Percentiles rank a stretch among this genome's conserved stretches.
Conservation (phyloP, 30 jellyfish, hydroid and myxozoan genomes). For the Hydractinia echinata region DNA sequence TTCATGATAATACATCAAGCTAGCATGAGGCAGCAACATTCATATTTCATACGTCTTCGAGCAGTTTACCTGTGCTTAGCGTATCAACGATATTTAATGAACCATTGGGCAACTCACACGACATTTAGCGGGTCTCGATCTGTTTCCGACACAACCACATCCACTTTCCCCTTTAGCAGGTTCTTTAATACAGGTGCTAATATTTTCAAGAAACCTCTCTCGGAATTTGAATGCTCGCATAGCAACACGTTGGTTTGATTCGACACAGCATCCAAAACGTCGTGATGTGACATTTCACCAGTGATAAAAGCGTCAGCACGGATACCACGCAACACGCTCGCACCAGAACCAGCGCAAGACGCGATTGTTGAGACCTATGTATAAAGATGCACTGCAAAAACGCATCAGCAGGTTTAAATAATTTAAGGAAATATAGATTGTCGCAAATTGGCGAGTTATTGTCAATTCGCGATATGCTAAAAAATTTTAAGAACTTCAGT, state of each 20-base stretch:
- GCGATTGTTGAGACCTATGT: slow-evolving; percentile 75
- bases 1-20: too few species aligned
- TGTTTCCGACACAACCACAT: slow-evolving; percentile 51
- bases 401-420: too few species aligned
- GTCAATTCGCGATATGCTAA: too few species aligned
- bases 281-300: slow-evolving; percentile 99
- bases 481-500: too few species aligned
- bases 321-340: slow-evolving; percentile 72
- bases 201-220: slow-evolving; percentile 67
- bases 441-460: too few species aligned
- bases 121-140: slow-evolving; percentile 74
- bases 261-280: slow-evolving; percentile 78
- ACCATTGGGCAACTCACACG: slow-evolving; percentile 28
- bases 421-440: too few species aligned
- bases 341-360: slow-evolving; percentile 99
- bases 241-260: slow-evolving; percentile 64
- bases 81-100: too few species aligned
- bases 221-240: slow-evolving; percentile 94
- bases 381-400: too few species aligned
- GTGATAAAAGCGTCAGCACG: slow-evolving; percentile 71
- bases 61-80: too few species aligned
- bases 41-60: too few species aligned
- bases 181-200: slow-evolving; percentile 24
- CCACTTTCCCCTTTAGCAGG: slow-evolving; percentile 38
- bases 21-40: too few species aligned